phyloP scores from a whole-genome alignment of 2,888 invertebrate species.

The Aelia acuminata region DNA sequence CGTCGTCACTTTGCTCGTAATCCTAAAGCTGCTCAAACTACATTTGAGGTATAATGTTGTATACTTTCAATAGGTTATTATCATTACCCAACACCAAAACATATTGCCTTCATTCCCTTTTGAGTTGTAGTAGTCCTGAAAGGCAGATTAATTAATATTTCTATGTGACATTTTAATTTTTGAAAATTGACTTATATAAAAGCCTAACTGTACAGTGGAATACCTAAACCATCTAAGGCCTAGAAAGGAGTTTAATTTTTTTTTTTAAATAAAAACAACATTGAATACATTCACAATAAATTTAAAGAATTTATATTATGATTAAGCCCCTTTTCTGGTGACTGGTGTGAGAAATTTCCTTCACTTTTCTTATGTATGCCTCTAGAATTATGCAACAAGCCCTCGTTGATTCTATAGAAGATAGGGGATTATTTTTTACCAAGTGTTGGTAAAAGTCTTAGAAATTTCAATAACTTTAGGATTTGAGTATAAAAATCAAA shows the following conservation, averaged over 20 bases:
- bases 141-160: neutral
- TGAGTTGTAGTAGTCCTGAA: neutral
- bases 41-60: conserved; percentile 72
- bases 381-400: neutral
- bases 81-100: neutral
- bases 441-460: neutral
- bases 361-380: neutral
- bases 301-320: too few species aligned
- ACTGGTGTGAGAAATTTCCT: too few species aligned
- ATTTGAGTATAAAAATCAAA: too few species aligned
- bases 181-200: too few species aligned
- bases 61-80: neutral
- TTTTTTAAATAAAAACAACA: too few species aligned
- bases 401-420: neutral
- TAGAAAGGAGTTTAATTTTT: too few species aligned
- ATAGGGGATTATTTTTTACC: neutral
- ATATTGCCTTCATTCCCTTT: neutral
- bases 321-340: too few species aligned
- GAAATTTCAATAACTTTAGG: too few species aligned
- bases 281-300: too few species aligned
- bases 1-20: conserved; percentile 62
- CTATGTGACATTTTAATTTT: neutral
- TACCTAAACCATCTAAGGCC: too few species aligned
- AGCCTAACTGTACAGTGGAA: too few species aligned
- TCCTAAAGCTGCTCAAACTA: conserved; percentile 76